phyloP scores from a whole-genome alignment of 2,797 vertebrate species.

The Steatocranus sp. region DNA sequence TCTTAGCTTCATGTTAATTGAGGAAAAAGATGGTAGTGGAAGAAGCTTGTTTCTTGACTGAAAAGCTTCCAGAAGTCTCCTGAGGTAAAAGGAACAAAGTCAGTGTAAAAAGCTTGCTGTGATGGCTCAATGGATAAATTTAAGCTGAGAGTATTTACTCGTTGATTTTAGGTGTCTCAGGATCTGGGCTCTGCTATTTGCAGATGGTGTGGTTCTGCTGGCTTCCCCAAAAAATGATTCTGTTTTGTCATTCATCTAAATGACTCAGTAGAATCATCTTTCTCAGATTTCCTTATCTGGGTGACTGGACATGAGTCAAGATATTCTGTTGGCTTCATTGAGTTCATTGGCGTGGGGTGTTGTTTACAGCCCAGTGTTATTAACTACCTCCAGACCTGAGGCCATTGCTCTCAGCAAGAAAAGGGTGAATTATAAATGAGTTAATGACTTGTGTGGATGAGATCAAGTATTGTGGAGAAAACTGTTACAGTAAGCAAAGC shows the following conservation, averaged over 20 bases:
- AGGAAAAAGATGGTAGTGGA: not conserved
- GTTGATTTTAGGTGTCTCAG: not conserved
- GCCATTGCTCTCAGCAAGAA: not conserved
- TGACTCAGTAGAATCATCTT: not conserved
- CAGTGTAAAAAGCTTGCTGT: not conserved
- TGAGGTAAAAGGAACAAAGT: not conserved
- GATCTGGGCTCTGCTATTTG: not conserved
- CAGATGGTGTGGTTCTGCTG: not conserved
- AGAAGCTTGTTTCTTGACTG: not conserved
- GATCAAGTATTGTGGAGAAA: not conserved
- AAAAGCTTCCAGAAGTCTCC: not conserved
- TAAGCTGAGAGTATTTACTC: not conserved
- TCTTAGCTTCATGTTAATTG: not conserved
- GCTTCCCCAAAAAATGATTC: not conserved
- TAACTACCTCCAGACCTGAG: not conserved
- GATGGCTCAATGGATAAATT: not conserved
- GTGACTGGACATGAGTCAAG: not conserved
- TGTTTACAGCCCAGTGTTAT: not conserved
- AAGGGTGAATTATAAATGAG: not conserved
- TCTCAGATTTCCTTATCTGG: not conserved
- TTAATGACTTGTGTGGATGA: not conserved
- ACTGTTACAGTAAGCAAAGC: not conserved
- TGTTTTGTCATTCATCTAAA: not conserved
- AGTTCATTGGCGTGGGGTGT: not conserved
- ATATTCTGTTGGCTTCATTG: not conserved